Conservation (phyloP, 2,113 vertebrate species). For the Sturnira hondurensis region DNA sequence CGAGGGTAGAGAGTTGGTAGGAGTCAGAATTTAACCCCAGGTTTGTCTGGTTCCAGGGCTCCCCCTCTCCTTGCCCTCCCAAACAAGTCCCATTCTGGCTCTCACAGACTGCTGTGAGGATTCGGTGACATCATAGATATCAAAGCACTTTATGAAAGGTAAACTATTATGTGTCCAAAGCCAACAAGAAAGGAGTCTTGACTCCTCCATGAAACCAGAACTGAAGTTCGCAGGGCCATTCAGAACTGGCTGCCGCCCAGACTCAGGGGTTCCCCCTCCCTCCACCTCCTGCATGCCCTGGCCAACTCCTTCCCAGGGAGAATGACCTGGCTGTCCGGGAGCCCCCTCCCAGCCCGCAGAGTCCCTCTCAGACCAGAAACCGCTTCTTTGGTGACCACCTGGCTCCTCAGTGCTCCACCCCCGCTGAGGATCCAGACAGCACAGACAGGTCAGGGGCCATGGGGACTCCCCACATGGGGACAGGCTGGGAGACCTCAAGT, state of each 20-base stretch:
- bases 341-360: no score
- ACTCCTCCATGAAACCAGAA: not conserved
- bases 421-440: not conserved
- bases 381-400: not conserved
- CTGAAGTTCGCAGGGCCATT: not conserved
- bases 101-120: not conserved
- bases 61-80: not conserved
- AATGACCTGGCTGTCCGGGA: not conserved
- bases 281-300: not conserved
- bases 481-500: not conserved
- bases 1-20: not conserved
- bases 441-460: not conserved
- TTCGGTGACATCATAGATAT: not conserved
- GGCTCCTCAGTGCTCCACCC: not conserved
- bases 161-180: constrained; percentile 29
- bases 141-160: not conserved
- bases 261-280: not conserved
- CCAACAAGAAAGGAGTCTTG: constrained; percentile 24
- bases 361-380: not conserved
- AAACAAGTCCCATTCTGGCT: not conserved
- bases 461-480: not conserved
- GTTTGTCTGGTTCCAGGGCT: not conserved
- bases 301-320: not conserved
- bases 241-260: not conserved
- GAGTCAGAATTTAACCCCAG: not conserved